These are phyloP conservation scores for Agapornis canus DNA, from an alignment of 2,797 vertebrate genomes.

Conservation along the genomic window DNA sequence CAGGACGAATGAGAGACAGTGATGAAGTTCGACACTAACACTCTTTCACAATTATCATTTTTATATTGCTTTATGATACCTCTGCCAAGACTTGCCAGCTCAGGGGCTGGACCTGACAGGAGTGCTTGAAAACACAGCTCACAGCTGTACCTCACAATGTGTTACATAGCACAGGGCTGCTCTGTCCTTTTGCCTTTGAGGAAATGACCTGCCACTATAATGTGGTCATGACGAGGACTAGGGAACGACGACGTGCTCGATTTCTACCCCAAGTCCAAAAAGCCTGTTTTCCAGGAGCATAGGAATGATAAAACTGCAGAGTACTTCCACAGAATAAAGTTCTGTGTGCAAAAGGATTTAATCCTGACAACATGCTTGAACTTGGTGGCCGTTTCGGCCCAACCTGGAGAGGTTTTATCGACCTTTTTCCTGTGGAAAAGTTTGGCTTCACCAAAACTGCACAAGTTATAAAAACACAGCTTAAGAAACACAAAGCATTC, in stretches of 20 bases:
- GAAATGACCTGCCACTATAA: neutral
- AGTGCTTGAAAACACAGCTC: neutral
- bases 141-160: neutral
- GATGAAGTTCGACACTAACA: neutral
- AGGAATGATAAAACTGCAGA: neutral
- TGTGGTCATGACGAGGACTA: accelerated
- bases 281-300: neutral
- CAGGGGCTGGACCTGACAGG: neutral
- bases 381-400: neutral
- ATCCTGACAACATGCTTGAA: neutral
- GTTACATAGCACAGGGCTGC: neutral
- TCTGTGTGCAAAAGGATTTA: neutral
- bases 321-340: neutral
- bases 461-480: neutral
- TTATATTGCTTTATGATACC: neutral
- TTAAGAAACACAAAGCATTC: neutral
- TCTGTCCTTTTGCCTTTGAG: neutral
- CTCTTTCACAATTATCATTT: neutral
- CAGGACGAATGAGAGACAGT: neutral
- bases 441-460: neutral
- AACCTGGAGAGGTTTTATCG: neutral
- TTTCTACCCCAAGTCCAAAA: neutral
- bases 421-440: neutral
- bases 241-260: accelerated
- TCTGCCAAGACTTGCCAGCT: neutral